Base-by-base conservation (phyloP, 2,888 invertebrate genomes). In the Flexamia atlantica region DNA sequence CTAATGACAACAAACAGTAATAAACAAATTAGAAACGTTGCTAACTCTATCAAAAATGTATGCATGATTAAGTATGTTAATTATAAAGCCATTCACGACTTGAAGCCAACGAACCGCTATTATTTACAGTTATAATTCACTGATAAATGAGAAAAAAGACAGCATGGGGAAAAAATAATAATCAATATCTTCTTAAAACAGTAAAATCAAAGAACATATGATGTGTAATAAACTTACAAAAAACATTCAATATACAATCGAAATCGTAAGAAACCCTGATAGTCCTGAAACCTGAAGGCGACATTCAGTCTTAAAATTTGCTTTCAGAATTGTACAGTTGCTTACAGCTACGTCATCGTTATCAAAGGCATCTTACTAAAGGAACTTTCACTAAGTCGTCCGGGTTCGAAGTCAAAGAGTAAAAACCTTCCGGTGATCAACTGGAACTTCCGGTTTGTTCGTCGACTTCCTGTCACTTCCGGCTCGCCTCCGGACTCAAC, bases 241-340 rank as follows among this genome's bases (percentile, higher is more conserved):
- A 36, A 7, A 4, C 4, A 46, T 17, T 46, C 23, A 57, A 28
- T 64, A 12, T 64, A 72, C 72, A 72, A 20, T 72, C 32, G 40
- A 12, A 23, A 40, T 42, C 20, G 72, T 72, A 40, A 72, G 42
- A 72, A 79, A 76, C 79, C 79, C 79, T 79, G 79, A 57, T 57
- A 32, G 57, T 79, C 57, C 79, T 36, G 50, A 57, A 79, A 46
- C n/a, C 74, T 76, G 28, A 79, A 79, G 53, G 79, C 79, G 53
- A 20, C 79, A 57, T 14, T 79, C 79, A 79, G 79, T 79, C 79
- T 79, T 79, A 23, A 32, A 32, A 68, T 68, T 76, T 28, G 25
- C 23, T 28, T 14, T 50, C 50, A 23, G 76, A 46, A 50, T 76
- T 76, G 76, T 76, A 76, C 23, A 40, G 46, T 72, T 57, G 50